phyloP scores from a whole-genome alignment of 2,113 vertebrate species.

The Apteryx owenii region DNA sequence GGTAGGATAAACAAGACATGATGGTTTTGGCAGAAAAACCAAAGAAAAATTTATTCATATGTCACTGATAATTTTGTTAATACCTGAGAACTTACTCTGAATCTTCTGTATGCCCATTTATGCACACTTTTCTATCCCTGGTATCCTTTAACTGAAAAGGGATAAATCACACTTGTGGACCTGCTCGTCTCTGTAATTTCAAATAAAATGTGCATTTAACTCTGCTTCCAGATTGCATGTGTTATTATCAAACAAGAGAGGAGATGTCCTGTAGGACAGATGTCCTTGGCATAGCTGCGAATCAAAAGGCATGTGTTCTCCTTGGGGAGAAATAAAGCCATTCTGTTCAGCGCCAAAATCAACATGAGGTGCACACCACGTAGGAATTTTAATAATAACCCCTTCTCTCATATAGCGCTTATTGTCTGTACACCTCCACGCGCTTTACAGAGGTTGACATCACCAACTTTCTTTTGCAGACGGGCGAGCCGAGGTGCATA shows the following conservation, averaged over 20 bases:
- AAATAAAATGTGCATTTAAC: background rate
- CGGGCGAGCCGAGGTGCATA: background rate
- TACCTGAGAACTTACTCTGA: background rate
- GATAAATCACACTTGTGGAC: background rate
- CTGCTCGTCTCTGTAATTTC: background rate
- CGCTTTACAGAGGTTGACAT: background rate
- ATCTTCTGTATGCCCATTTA: background rate
- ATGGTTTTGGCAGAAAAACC: background rate
- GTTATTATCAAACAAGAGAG: background rate
- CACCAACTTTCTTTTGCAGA: background rate
- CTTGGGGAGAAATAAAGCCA: background rate
- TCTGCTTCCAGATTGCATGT: background rate
- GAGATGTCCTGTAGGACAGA: background rate
- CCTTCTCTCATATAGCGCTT: rapidly evolving
- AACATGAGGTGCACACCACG: rapidly evolving
- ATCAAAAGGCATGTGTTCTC: background rate
- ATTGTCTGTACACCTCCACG: background rate
- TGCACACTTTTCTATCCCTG: background rate
- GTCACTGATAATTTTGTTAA: conserved; percentile 8
- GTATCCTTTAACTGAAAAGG: background rate
- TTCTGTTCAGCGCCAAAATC: background rate
- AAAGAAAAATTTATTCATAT: background rate
- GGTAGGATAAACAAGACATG: background rate
- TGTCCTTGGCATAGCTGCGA: background rate
- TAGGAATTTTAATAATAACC: background rate